Evolutionary conservation across 2,797 vertebrate genomes (phyloP).

Genomic region (Fundulus diaphanus): DNA sequence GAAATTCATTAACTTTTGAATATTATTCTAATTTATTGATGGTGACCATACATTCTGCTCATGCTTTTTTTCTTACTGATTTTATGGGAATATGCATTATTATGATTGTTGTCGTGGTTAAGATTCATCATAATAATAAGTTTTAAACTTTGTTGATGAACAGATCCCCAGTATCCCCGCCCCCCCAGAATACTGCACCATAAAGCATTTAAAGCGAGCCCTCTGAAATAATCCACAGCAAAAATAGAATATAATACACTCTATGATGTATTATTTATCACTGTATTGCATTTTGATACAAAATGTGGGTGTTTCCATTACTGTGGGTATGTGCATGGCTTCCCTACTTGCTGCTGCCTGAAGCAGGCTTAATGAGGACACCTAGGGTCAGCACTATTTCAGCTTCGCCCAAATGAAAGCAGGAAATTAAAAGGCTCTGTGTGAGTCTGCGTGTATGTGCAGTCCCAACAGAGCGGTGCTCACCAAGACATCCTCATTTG

Average conservation of each 20-base stretch:
- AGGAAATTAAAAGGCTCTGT: constrained; percentile 27
- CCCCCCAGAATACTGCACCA: neutral
- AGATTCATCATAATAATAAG: neutral
- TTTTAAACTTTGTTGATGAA: neutral
- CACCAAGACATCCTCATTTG: constrained; percentile 50
- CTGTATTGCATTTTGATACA: constrained; percentile 8
- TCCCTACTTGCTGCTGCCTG: constrained; percentile 40
- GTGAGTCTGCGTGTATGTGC: constrained; percentile 26
- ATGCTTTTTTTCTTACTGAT: neutral
- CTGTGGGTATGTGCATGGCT: constrained; percentile 19
- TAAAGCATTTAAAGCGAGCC: neutral
- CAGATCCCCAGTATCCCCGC: too few relatives aligned
- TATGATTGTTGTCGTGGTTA: neutral
- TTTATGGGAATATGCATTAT: neutral
- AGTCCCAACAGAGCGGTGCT: constrained; percentile 7
- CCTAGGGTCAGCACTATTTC: constrained; percentile 62
- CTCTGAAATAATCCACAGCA: constrained; percentile 8
- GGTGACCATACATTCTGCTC: neutral
- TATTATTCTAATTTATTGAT: neutral
- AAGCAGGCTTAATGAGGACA: constrained; percentile 76
- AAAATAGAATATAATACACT: constrained; percentile 3
- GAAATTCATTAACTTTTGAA: neutral
- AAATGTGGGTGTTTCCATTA: constrained; percentile 19
- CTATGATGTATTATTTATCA: constrained; percentile 14
- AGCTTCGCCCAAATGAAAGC: constrained; percentile 36